Percentiles rank a stretch among this genome's conserved stretches.
Evolutionary conservation across 2,888 invertebrate genomes (phyloP).

Genomic region (Caenorhabditis japonica): DNA sequence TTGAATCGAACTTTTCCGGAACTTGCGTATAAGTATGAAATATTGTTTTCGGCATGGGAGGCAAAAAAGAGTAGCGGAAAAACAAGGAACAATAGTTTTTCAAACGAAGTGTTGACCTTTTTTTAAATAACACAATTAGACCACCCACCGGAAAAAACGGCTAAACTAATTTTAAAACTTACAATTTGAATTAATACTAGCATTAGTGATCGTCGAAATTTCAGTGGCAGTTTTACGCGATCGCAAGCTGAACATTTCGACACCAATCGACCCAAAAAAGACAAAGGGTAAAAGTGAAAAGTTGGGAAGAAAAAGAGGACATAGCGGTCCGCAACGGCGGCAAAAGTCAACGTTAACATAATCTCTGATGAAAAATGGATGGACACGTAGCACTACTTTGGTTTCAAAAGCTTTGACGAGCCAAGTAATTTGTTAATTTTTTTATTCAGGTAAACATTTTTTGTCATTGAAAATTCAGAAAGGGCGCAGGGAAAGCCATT

Average conservation of each 20-base stretch:
- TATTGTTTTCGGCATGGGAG: constrained; percentile 22
- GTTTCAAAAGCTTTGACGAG: constrained; percentile 13
- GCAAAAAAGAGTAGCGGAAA: too few relatives aligned
- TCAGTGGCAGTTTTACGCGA: constrained; percentile 30
- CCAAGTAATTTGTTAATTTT: too few relatives aligned
- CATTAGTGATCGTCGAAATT: constrained; percentile 38
- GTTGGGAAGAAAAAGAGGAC: constrained; percentile 1
- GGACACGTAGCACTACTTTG: constrained; percentile 43
- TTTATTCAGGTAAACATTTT: too few relatives aligned
- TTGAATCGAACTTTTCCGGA: constrained; percentile 39
- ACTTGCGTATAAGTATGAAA: constrained; percentile 33
- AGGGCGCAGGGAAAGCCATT: too few relatives aligned
- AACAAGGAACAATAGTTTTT: background rate
- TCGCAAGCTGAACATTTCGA: constrained; percentile 37
- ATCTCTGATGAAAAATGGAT: constrained; percentile 51
- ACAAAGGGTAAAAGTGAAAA: constrained; percentile 2
- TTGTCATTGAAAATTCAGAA: too few relatives aligned
- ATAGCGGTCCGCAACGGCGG: constrained; percentile 12
- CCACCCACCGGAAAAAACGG: too few relatives aligned
- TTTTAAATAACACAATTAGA: too few relatives aligned
- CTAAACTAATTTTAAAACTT: constrained; percentile 33
- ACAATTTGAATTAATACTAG: constrained; percentile 27
- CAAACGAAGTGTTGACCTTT: background rate
- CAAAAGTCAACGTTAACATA: constrained; percentile 49
- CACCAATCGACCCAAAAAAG: background rate